Base-by-base conservation (phyloP, 2,797 vertebrate species). In the Acrossocheilus wenchowensis region DNA sequence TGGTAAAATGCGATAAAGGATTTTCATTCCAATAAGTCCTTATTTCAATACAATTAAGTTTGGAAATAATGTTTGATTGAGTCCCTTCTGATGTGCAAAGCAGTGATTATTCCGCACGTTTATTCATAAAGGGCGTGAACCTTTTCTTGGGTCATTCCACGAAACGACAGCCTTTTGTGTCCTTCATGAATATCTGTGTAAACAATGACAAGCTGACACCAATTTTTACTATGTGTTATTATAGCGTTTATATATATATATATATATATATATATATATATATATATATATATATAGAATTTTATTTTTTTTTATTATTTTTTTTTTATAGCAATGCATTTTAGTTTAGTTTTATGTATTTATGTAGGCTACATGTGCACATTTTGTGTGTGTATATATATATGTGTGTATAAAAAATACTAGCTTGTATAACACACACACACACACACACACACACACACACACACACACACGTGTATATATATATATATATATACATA, bases 91-190 rank as follows among this genome's bases (percentile, higher is more conserved):
- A 78, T 41, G 62, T 54, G 6, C 52, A 9, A 17, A 60, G 45
- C n/a, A 72, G 4, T 69, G 34, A 50, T 50, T 64, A 36, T 73
- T 43, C 2, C 7, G 19, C 87, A 57, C 39, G 36, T 84, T 81
- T 86, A 71, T 62, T 80, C 78, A 30, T 79, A 5, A 86, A 89
- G 85, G 88, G 85, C 62, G 81, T 86, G 81, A 84, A 75, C 82
- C 57, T 26, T 78, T 41, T 23, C 54, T 69, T 78, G 64, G 66
- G 41, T 43, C 19, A 45, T 54, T 60, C 19, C 62, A 6, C 3
- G 36, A 68, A 60, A 45, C 45, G 10, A 26, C 62, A 52, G 62
- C 43, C 64, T 39, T 39, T 81, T 81, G 64, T 69, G 68, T 30
- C 10, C 81, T 39, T 73, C 36, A 73, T 82, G 48, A 60, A 72